Base-by-base conservation (phyloP, 1,140 invertebrate species). In the Achroia grisella region DNA sequence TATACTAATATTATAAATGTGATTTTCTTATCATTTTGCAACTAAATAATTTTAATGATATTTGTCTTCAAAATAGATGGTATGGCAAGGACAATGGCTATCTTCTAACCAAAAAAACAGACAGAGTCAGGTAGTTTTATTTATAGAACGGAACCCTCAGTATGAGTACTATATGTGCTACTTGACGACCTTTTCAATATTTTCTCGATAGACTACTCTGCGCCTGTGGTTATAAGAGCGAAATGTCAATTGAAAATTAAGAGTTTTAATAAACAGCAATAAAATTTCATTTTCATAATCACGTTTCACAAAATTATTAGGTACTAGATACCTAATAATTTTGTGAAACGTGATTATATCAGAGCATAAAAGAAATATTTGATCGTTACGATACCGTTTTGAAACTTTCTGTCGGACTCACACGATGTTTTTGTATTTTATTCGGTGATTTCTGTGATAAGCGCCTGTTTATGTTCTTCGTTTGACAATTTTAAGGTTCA, bases 251-350 rank as follows among this genome's bases (percentile, higher is more conserved):
- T 35, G 11, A 11, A 1, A 35, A 35, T 2, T 10, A 15, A 39
- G 8, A 29, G 23, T 40, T 40, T 40, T 40, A 27, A 40, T 40
- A 29, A 40, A 49, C 50, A 15, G 30, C 55, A 60, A 66, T 70
- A 67, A 70, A 70, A 55, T 55, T 60, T 61, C 36, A 62, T 71
- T 66, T 73, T 73, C 64, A 69, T 49, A 46, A 77, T 77, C 66
- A 60, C 56, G 35, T 63, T 71, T 57, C n/a, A 64, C 41, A 41
- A 59, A 51, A 51, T 53, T 50, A 53, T 47, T 47, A 55, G 62
- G 42, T 61, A 61, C 53, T 70, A 73, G 68, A 56, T 61, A 61
- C 42, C 62, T 55, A 47, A 47, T 53, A 50, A 53, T 51, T 51
- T 59, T 41, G 41, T 64, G n/a, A 57, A 71, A 63, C 35, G 56